These are phyloP conservation scores for Avahi laniger DNA, from an alignment of 2,797 vertebrate species.

Conservation along the genomic window DNA sequence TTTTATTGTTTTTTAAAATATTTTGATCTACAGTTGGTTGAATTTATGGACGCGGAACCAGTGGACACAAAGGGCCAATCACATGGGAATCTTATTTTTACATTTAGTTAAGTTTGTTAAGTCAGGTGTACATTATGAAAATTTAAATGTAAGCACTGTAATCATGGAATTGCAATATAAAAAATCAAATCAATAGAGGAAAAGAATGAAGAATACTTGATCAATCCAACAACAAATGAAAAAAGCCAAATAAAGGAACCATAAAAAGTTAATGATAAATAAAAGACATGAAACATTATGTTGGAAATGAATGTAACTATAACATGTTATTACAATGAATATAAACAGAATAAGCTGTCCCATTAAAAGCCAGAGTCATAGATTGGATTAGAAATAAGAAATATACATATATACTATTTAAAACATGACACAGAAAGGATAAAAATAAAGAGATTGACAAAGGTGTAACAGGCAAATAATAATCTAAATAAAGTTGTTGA, in stretches of 20 bases:
- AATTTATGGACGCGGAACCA: background rate
- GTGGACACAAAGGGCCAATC: background rate
- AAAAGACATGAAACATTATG: background rate
- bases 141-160: background rate
- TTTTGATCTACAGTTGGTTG: background rate
- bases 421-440: background rate
- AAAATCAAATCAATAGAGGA: background rate
- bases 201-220: background rate
- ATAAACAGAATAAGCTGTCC: background rate
- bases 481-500: background rate
- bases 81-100: background rate
- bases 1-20: background rate
- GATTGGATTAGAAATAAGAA: background rate
- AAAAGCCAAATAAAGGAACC: background rate
- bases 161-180: background rate
- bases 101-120: background rate
- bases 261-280: background rate
- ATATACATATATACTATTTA: background rate
- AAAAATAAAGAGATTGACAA: background rate
- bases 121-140: background rate
- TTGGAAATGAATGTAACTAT: background rate
- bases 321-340: background rate
- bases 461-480: background rate
- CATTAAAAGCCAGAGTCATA: background rate
- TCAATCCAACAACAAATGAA: background rate